Base-by-base conservation (phyloP, 2,113 vertebrate genomes). In the Pterocles gutturalis region DNA sequence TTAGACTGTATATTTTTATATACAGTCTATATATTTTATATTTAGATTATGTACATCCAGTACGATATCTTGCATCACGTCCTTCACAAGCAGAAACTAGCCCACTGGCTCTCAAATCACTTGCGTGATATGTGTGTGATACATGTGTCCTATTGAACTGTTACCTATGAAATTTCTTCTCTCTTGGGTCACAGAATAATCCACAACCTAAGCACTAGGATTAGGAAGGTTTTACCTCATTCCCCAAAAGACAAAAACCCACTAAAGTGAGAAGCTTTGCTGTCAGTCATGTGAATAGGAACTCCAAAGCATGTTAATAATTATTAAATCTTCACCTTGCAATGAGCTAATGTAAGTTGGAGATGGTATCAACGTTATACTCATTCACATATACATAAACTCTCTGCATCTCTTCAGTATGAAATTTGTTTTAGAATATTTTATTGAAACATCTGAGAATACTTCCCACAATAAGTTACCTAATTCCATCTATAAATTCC, bases 171-270 rank as follows among this genome's bases (percentile, higher is more conserved):
- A 91, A 87, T 93, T 78, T 81, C 51, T 83, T 87, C 46, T 73
- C 89, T 95, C 89, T 31, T 21, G 54, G 51, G 67, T 92, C 41
- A 86, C 31, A 54, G 58, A 80, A 77, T 83, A 93, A 95, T 57
- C n/a, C 24, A 45, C 41, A 61, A 77, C 13, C 19, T 86, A 91
- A 88, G 55, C 51, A 26, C 29, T 19, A 69, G 75, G 78, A 95
- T 92, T 96, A 90, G 58, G 24, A 87, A 83, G 25, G 49, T 88
- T 95, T 96, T 96, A 90, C 41, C 79, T 95, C 90, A 90, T 95
- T 86, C 51, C 76, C 87, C 83, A 70, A 89, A 80, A 83, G 90
- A 62, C 58, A 66, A 90, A 92, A 41, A 11, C 3, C 10, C 24
- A 66, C 51, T 49, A 5, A 83, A 88, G 9, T 43, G 11, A 41